Percentiles rank a stretch among this genome's conserved stretches.
Conservation (phyloP, 2,888 invertebrate genomes). For the Nipponacmea schrenckii region DNA sequence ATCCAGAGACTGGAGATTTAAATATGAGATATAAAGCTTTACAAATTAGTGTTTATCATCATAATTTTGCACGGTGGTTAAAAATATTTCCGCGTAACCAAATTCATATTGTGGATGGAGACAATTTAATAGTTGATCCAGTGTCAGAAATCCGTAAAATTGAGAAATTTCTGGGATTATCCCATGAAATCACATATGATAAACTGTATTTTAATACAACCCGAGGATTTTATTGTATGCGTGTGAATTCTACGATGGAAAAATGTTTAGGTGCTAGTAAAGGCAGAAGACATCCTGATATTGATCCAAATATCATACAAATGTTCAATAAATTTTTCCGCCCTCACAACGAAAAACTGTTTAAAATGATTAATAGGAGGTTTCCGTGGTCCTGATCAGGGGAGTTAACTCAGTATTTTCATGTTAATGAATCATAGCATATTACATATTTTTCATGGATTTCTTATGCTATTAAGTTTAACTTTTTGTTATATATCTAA, state of each 20-base stretch:
- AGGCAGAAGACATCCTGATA: slow-evolving; percentile 85
- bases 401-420: neutral
- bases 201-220: slow-evolving; percentile 97
- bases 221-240: slow-evolving; percentile 93
- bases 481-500: too few species aligned
- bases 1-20: slow-evolving; percentile 62
- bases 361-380: slow-evolving; percentile 90
- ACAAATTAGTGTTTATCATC: slow-evolving; percentile 65
- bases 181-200: slow-evolving; percentile 70
- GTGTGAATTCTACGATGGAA: slow-evolving; percentile 75
- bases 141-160: slow-evolving; percentile 58
- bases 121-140: slow-evolving; percentile 61
- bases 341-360: slow-evolving; percentile 60
- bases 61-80: slow-evolving; percentile 90
- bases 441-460: too few species aligned
- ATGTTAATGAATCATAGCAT: too few species aligned
- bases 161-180: slow-evolving; percentile 62
- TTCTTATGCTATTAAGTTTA: too few species aligned
- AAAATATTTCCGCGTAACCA: slow-evolving; percentile 91
- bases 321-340: slow-evolving; percentile 57
- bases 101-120: slow-evolving; percentile 87
- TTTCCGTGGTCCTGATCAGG: slow-evolving; percentile 78
- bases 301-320: slow-evolving; percentile 76
- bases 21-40: slow-evolving; percentile 69
- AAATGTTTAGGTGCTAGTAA: slow-evolving; percentile 91